Evolutionary conservation across 37 sponge, comb jelly and placozoan species (phyloP).

Genomic region (Spongilla lacustris): DNA sequence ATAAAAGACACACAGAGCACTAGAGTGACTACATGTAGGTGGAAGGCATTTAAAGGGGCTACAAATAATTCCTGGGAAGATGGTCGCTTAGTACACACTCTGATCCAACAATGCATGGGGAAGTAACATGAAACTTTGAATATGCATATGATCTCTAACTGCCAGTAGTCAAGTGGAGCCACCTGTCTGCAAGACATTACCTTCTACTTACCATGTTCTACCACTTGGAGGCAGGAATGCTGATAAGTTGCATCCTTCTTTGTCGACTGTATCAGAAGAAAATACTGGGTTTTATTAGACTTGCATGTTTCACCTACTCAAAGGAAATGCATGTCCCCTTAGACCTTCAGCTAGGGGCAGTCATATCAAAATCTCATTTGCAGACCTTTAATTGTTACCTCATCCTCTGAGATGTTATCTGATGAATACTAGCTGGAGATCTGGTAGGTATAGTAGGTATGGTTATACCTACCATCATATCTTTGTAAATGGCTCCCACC

Average conservation of each 20-base stretch:
- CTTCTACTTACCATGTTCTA: neutral
- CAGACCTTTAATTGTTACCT: neutral
- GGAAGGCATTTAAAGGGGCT: no score
- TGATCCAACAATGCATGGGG: neutral
- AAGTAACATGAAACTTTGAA: neutral
- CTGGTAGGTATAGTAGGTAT: neutral
- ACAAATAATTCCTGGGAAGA: no score
- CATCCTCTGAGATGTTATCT: neutral
- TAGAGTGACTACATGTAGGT: no score
- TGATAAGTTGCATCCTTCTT: neutral
- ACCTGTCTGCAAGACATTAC: no score
- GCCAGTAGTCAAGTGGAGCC: neutral
- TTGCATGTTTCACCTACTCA: no score
- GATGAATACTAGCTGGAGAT: neutral
- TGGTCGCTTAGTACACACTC: neutral
- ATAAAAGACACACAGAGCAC: neutral
- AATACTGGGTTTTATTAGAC: no score
- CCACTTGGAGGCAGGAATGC: no score
- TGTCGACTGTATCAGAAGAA: neutral
- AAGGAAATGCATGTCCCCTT: no score
- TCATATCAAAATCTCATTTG: no score
- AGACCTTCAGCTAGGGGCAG: no score
- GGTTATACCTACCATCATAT: no score
- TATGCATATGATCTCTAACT: neutral
- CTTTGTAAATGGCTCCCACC: no score